These are phyloP conservation scores for Triplophysa tibetana DNA, from an alignment of 2,113 vertebrate species.

Conservation along the genomic window DNA sequence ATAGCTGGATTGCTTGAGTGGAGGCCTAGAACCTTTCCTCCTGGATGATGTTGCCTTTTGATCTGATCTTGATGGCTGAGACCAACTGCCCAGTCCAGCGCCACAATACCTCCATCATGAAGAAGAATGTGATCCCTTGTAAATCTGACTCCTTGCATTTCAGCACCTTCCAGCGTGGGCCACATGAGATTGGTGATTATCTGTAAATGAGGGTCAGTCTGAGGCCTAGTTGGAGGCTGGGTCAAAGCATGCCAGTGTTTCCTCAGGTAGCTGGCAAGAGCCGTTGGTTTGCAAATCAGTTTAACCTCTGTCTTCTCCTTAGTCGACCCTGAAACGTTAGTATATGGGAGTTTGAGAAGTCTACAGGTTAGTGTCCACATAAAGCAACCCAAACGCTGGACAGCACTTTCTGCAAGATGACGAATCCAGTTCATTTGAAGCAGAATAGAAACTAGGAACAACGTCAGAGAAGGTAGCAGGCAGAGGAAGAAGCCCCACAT, in stretches of 20 bases:
- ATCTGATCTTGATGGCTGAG: conserved; percentile 49
- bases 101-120: conserved; percentile 76
- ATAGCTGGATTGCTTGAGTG: conserved; percentile 60
- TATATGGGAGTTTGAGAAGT: conserved; percentile 56
- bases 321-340: not conserved
- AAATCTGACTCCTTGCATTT: conserved; percentile 59
- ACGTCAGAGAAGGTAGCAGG: conserved; percentile 56
- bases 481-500: conserved; percentile 56
- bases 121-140: conserved; percentile 77
- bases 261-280: conserved; percentile 74
- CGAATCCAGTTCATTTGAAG: conserved; percentile 32
- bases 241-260: conserved; percentile 63
- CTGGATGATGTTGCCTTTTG: conserved; percentile 48
- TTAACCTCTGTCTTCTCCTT: conserved; percentile 20
- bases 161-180: conserved; percentile 42
- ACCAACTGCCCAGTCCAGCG: conserved; percentile 82
- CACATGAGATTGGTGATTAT: conserved; percentile 68
- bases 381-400: conserved; percentile 44
- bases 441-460: conserved; percentile 53
- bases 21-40: conserved; percentile 44
- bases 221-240: conserved; percentile 58
- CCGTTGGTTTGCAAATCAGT: conserved; percentile 78
- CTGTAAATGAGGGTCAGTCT: conserved; percentile 75
- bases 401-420: not conserved
- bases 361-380: conserved; percentile 57